Conservation (phyloP, 2,888 invertebrate species). For the Epinotia demarniana region DNA sequence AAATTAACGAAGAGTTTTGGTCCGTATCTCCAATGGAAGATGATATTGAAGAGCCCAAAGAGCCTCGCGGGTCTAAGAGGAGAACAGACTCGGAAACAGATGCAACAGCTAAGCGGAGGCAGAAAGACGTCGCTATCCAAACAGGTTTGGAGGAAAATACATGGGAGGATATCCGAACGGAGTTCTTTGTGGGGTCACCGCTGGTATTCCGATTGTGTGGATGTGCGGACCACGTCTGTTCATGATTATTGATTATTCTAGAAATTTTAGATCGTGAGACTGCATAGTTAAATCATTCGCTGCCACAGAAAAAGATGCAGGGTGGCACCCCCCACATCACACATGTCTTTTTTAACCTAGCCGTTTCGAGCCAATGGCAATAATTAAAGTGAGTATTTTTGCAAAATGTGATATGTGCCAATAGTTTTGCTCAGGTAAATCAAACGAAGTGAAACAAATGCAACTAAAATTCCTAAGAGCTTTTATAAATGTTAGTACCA, state of each 20-base stretch:
- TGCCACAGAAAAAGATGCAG: no score
- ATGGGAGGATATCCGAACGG: conserved; percentile 44
- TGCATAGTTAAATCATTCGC: no score
- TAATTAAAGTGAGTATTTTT: no score
- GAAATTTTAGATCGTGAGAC: no score
- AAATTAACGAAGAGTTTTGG: conserved; percentile 21
- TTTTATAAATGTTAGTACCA: no score
- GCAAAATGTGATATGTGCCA: no score
- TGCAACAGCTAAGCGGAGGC: neutral
- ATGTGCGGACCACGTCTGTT: conserved; percentile 48
- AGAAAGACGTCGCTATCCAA: conserved; percentile 15
- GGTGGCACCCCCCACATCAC: no score
- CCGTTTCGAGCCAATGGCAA: no score
- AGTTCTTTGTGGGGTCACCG: conserved; percentile 48
- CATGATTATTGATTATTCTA: conserved; percentile 9
- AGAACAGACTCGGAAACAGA: neutral
- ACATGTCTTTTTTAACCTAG: no score
- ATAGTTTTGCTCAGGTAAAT: no score
- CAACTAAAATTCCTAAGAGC: no score
- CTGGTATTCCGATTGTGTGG: conserved; percentile 47
- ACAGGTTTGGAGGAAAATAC: conserved; percentile 25
- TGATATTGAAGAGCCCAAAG: neutral
- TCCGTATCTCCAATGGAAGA: conserved; percentile 9
- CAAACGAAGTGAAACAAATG: no score
- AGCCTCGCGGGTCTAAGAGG: neutral